Evolutionary conservation across 2,113 vertebrate species (phyloP).

Genomic region (Apodemus sylvaticus): DNA sequence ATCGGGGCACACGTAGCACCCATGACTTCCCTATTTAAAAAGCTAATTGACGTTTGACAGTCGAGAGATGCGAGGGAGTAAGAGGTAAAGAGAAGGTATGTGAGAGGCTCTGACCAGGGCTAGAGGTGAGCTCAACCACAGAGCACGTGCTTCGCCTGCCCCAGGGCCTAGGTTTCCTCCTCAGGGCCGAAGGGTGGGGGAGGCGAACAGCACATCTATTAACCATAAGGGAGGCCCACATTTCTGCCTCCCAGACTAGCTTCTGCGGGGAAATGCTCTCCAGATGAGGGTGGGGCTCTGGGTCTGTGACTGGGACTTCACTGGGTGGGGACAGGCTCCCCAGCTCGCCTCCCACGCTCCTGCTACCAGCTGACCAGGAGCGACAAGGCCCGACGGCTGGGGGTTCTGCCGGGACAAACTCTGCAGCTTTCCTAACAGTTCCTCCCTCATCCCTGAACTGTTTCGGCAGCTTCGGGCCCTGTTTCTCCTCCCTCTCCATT

Average conservation of each 20-base stretch:
- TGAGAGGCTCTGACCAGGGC: background rate
- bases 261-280: slow-evolving; percentile 3
- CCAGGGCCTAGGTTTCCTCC: background rate
- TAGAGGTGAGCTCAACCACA: background rate
- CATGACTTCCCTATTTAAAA: background rate
- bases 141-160: background rate
- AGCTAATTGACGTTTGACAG: background rate
- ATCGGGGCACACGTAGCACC: background rate
- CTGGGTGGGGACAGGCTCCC: background rate
- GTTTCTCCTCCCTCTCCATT: slow-evolving; percentile 56
- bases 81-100: background rate
- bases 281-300: background rate
- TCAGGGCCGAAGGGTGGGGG: background rate
- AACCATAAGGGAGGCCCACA: background rate
- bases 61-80: background rate
- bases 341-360: background rate
- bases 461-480: slow-evolving; percentile 58
- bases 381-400: background rate
- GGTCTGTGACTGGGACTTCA: background rate
- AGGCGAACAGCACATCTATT: background rate
- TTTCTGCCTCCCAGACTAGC: slow-evolving; percentile 6
- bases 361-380: slow-evolving; percentile 2
- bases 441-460: background rate
- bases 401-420: background rate
- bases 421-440: slow-evolving; percentile 30